These are phyloP conservation scores for Columbina picui DNA, from an alignment of 2,113 vertebrate species.

Conservation along the genomic window DNA sequence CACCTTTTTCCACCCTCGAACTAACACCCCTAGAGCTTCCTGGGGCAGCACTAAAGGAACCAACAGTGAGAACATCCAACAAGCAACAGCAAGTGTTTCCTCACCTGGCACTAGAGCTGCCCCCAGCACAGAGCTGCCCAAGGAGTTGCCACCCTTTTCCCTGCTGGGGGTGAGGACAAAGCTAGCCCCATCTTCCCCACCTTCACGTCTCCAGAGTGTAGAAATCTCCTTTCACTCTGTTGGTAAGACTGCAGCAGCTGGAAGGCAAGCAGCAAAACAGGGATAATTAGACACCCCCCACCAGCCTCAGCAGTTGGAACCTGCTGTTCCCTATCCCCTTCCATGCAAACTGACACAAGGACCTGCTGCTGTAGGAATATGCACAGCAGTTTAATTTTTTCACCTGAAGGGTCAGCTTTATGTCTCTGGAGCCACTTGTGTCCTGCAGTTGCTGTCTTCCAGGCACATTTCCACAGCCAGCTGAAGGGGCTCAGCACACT, in stretches of 20 bases:
- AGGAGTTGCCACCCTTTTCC: neutral
- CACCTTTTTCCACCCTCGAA: rapidly evolving
- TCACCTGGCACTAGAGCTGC: neutral
- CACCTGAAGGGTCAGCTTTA: neutral
- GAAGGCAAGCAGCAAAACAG: rapidly evolving
- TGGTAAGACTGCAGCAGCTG: neutral
- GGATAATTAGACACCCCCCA: neutral
- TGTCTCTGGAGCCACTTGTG: neutral
- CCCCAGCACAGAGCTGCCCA: rapidly evolving
- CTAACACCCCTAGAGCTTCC: neutral
- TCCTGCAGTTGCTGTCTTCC: neutral
- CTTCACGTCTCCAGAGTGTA: rapidly evolving
- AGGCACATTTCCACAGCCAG: neutral
- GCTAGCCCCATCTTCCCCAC: neutral
- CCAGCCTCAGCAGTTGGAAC: neutral
- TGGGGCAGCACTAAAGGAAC: rapidly evolving
- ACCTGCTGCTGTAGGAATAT: neutral
- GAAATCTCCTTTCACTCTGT: neutral
- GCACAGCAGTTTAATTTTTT: neutral
- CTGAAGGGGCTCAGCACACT: neutral
- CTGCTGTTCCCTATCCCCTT: neutral
- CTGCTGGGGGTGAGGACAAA: rapidly evolving
- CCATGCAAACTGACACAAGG: rapidly evolving
- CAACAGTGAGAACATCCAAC: neutral
- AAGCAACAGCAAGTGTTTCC: rapidly evolving